A percentile compares a stretch with the other conserved stretches of the same genome.
Conservation (phyloP, 2,797 vertebrate genomes). For the Graptemys geographica region DNA sequence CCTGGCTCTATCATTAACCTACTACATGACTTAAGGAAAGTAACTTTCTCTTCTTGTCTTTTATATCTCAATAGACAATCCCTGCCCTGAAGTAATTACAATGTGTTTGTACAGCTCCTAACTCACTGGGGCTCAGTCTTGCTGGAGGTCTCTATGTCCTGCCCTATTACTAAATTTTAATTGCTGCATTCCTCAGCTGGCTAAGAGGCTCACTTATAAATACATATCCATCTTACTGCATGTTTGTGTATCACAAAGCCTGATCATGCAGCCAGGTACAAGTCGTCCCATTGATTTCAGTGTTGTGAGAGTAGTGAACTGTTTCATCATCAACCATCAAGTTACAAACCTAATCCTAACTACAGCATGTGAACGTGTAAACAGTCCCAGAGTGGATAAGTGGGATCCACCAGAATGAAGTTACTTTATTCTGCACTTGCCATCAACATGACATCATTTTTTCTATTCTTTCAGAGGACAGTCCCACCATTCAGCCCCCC, state of each 20-base stretch:
- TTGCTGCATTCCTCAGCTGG: conserved; percentile 34
- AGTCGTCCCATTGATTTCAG: conserved; percentile 45
- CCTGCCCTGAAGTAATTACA: background rate
- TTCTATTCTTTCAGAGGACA: accelerated
- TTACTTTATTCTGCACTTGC: background rate
- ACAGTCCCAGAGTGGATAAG: background rate
- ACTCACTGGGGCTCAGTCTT: accelerated
- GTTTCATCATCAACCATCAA: conserved; percentile 45
- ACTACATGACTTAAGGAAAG: background rate
- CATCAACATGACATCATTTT: background rate
- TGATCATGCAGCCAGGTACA: background rate
- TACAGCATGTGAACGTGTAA: background rate
- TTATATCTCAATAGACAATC: background rate
- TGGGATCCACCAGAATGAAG: background rate
- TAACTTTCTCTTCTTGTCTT: background rate
- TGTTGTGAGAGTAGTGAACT: conserved; percentile 39
- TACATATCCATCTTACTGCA: background rate
- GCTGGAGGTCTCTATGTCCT: background rate
- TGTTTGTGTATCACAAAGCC: background rate
- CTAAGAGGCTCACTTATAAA: conserved; percentile 21
- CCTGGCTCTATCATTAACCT: background rate
- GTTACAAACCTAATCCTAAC: background rate
- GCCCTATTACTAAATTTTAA: background rate
- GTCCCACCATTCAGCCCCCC: background rate
- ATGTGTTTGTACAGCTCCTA: background rate